Evolutionary conservation across 2,888 invertebrate genomes (phyloP).

Genomic region (Tetrapedia diversipes): DNA sequence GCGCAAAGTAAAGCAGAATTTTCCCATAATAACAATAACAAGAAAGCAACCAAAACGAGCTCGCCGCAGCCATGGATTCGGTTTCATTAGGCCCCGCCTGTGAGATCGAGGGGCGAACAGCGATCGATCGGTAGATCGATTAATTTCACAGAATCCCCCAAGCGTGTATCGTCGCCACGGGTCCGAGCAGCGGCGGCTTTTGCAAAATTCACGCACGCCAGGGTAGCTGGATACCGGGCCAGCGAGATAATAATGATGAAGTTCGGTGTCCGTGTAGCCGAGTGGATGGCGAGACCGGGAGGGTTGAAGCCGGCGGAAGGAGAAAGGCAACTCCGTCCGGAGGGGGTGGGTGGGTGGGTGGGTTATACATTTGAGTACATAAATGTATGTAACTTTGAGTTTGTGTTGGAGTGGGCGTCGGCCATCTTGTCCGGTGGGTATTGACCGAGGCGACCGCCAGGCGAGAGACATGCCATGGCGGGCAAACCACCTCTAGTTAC

Average conservation of each 20-base stretch:
- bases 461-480: conserved; percentile 79
- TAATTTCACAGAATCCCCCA: not conserved
- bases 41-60: too few species aligned
- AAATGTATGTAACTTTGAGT: conserved; percentile 83
- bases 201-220: conserved; percentile 67
- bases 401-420: conserved; percentile 83
- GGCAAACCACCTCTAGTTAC: conserved; percentile 78
- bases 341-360: conserved; percentile 79
- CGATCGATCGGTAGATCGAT: not conserved
- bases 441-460: conserved; percentile 82
- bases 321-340: conserved; percentile 77
- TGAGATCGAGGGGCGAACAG: too few species aligned
- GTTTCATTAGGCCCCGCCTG: too few species aligned
- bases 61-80: too few species aligned
- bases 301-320: conserved; percentile 76
- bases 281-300: conserved; percentile 77
- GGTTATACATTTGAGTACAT: conserved; percentile 83
- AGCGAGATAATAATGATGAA: conserved; percentile 82
- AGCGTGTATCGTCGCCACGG: conserved; percentile 6
- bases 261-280: conserved; percentile 81
- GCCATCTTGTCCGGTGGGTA: conserved; percentile 84
- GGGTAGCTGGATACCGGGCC: conserved; percentile 60
- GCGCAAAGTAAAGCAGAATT: too few species aligned
- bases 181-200: conserved; percentile 50
- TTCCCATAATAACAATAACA: too few species aligned